Percentiles rank a stretch among this genome's conserved stretches.
Conservation (phyloP, 1,140 invertebrate species). For the Heliconius congener region DNA sequence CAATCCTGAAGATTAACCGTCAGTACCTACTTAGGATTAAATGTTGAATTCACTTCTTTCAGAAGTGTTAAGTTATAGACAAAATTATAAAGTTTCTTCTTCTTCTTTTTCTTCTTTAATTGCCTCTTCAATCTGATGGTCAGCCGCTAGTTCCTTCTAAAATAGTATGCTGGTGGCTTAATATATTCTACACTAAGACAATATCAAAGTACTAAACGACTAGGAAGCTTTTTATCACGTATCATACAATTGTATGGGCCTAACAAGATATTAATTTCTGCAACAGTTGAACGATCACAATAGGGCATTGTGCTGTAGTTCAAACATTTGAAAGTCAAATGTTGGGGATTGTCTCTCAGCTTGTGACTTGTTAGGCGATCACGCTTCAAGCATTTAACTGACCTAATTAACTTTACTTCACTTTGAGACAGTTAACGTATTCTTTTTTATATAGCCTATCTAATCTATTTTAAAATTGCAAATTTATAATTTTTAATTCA, state of each 20-base stretch:
- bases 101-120: too few relatives aligned
- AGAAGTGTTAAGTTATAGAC: too few relatives aligned
- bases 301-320: constrained; percentile 35
- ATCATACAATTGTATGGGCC: constrained; percentile 14
- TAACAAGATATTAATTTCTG: constrained; percentile 31
- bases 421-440: neutral
- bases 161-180: neutral
- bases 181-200: neutral
- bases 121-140: too few relatives aligned
- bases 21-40: too few relatives aligned
- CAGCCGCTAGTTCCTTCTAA: too few relatives aligned
- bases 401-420: constrained; percentile 33
- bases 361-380: constrained; percentile 39
- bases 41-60: too few relatives aligned
- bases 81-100: too few relatives aligned
- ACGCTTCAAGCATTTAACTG: constrained; percentile 40
- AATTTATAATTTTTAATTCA: too few relatives aligned
- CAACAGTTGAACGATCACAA: constrained; percentile 27
- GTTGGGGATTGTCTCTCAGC: constrained; percentile 33
- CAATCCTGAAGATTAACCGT: too few relatives aligned
- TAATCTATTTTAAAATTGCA: too few relatives aligned
- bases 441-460: neutral
- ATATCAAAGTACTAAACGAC: neutral
- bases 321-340: constrained; percentile 36
- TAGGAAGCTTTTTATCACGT: constrained; percentile 12